Evolutionary conservation across 2,797 vertebrate species (phyloP).

Genomic region (Sebastes kiyomatsui): DNA sequence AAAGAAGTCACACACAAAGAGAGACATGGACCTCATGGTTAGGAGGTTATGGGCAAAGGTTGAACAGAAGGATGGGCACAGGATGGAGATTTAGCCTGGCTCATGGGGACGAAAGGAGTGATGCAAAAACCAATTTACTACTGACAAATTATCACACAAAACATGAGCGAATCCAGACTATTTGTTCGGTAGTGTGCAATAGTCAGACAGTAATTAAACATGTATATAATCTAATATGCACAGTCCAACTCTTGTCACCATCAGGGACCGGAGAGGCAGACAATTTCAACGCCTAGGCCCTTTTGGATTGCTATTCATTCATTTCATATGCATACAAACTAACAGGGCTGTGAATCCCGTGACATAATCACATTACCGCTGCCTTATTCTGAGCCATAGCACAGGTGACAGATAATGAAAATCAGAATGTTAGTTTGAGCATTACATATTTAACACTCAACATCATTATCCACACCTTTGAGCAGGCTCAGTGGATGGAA

Average conservation of each 20-base stretch:
- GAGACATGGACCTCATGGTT: conserved; percentile 77
- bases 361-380: conserved; percentile 5
- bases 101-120: conserved; percentile 28
- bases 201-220: not conserved
- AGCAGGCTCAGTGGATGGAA: not conserved
- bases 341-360: not conserved
- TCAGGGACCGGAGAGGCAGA: not conserved
- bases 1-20: conserved; percentile 73
- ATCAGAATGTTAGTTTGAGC: conserved; percentile 5
- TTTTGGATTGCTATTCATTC: not conserved
- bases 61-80: conserved; percentile 55
- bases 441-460: conserved; percentile 5
- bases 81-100: conserved; percentile 50
- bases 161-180: not conserved
- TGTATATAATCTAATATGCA: not conserved
- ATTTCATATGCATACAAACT: not conserved
- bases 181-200: not conserved
- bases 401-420: conserved; percentile 1
- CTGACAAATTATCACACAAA: not conserved
- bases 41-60: conserved; percentile 52
- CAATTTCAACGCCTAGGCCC: not conserved
- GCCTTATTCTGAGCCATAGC: not conserved
- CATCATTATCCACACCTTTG: conserved; percentile 12
- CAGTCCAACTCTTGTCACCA: not conserved
- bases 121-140: conserved; percentile 7